Conservation (phyloP, 1,140 invertebrate species). For the Akabosia matsudoensis region DNA sequence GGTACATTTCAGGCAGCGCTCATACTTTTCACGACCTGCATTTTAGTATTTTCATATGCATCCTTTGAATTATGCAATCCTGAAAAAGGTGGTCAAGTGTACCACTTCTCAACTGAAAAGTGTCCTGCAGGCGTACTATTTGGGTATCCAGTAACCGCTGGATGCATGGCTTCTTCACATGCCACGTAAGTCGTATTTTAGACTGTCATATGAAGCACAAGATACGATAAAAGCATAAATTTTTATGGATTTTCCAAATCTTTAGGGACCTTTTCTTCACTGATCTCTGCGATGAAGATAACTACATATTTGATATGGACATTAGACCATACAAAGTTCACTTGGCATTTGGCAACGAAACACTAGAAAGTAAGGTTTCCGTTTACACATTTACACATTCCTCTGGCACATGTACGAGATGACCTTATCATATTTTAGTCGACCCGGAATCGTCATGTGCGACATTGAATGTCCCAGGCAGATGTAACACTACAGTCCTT, state of each 20-base stretch:
- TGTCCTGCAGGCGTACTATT: slow-evolving; percentile 1
- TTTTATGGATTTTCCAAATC: too few relatives aligned
- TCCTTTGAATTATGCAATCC: background rate
- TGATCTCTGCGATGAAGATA: background rate
- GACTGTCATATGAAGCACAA: background rate
- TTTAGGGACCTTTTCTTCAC: background rate
- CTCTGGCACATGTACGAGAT: too few relatives aligned
- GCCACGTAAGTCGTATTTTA: background rate
- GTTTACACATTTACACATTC: too few relatives aligned
- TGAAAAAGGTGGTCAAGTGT: background rate
- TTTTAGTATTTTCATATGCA: too few relatives aligned
- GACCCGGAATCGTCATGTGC: background rate
- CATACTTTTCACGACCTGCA: too few relatives aligned
- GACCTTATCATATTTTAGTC: too few relatives aligned
- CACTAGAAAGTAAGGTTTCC: background rate
- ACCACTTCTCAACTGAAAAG: background rate
- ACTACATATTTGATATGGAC: background rate
- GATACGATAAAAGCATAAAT: too few relatives aligned
- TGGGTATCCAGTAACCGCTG: background rate
- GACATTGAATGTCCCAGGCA: background rate
- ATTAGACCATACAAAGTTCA: background rate
- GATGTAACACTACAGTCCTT: background rate
- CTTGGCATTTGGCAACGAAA: background rate
- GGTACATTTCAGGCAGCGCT: too few relatives aligned
- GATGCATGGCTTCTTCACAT: background rate